A percentile compares a stretch with the other conserved stretches of the same genome.
Conservation (phyloP, 2,888 invertebrate species). For the Urechis unicinctus region DNA sequence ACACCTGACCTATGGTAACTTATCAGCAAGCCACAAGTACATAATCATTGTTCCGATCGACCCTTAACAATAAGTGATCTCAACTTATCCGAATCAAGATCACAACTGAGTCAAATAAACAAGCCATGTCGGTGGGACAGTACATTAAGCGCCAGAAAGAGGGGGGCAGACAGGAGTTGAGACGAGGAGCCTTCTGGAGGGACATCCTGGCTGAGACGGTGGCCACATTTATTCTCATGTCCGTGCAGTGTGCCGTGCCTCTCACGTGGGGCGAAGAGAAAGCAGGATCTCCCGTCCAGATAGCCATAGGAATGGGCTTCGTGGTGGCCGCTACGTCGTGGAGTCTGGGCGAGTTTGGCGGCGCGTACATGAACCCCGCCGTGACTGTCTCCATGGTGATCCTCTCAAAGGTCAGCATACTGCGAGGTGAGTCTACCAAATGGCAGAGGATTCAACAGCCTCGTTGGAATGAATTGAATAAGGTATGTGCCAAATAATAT, state of each 20-base stretch:
- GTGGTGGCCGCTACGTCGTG: conserved; percentile 8
- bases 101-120: no score
- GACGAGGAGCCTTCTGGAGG: conserved; percentile 4
- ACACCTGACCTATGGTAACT: no score
- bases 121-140: no score
- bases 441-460: no score
- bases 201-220: conserved; percentile 10
- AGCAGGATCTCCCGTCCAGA: conserved; percentile 4
- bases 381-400: conserved; percentile 10
- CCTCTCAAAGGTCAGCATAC: conserved; percentile 6
- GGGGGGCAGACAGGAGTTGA: no score
- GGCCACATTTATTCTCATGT: conserved; percentile 13
- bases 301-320: conserved; percentile 11
- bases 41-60: no score
- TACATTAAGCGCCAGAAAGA: neutral
- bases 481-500: no score
- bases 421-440: no score
- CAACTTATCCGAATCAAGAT: no score
- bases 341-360: conserved; percentile 13
- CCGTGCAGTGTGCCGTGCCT: conserved; percentile 8
- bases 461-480: no score
- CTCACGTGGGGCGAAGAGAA: conserved; percentile 4
- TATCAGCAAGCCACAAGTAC: no score
- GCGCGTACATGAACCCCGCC: conserved; percentile 16
- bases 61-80: no score